These are phyloP conservation scores for Himalopsyche anomala DNA, from an alignment of 2,888 invertebrate species.

Conservation along the genomic window DNA sequence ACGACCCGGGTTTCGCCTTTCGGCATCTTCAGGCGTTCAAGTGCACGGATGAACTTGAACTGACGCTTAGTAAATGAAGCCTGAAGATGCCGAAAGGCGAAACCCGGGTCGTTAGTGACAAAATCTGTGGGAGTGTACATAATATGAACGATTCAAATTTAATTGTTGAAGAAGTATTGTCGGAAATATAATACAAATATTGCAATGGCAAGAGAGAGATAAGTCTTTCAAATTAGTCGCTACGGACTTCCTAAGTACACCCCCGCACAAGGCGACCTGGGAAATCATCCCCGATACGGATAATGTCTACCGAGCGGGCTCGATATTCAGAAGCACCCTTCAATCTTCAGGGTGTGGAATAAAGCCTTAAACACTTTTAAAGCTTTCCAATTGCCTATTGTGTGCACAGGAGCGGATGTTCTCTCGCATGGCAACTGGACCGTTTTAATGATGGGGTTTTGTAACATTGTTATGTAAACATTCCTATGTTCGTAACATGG, in stretches of 20 bases:
- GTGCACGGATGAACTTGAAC: too few species aligned
- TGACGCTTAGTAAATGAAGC: too few species aligned
- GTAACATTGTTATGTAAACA: not conserved
- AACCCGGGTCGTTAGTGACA: too few species aligned
- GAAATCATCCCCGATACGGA: conserved; percentile 17
- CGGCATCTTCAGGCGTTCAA: too few species aligned
- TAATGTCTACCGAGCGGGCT: conserved; percentile 32
- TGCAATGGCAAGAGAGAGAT: not conserved
- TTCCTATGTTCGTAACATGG: too few species aligned
- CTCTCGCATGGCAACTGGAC: conserved; percentile 3
- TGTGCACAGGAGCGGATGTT: not conserved
- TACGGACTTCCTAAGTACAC: not conserved
- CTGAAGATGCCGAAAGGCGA: too few species aligned
- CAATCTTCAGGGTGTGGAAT: conserved; percentile 26
- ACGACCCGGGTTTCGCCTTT: too few species aligned
- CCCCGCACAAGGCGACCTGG: not conserved
- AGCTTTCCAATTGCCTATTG: conserved; percentile 29
- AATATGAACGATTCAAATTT: too few species aligned
- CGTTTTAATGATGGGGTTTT: not conserved
- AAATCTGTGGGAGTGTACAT: too few species aligned
- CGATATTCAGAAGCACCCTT: conserved; percentile 38
- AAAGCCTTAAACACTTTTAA: conserved; percentile 42
- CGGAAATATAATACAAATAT: not conserved
- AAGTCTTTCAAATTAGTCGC: not conserved
- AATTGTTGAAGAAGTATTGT: too few species aligned